Evolutionary conservation across 2,797 vertebrate species (phyloP).

Genomic region (Anas capensis): DNA sequence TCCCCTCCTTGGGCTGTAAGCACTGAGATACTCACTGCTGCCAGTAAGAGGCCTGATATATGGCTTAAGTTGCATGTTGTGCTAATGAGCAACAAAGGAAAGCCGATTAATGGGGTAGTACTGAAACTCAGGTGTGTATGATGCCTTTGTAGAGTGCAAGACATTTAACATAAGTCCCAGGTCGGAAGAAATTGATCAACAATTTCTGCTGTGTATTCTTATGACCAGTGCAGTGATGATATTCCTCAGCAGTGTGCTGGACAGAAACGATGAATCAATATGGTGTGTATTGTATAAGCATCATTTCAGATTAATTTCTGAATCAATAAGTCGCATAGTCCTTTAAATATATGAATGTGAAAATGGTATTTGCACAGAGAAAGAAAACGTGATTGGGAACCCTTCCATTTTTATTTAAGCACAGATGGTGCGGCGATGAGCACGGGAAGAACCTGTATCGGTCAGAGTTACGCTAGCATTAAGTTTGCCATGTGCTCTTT

Average conservation of each 20-base stretch:
- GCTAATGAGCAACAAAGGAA: background rate
- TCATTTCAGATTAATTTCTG: slow-evolving; percentile 13
- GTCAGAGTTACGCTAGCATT: background rate
- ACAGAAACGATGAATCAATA: background rate
- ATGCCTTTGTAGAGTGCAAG: background rate
- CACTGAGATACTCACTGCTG: background rate
- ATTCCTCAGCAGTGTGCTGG: background rate
- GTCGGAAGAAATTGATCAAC: background rate
- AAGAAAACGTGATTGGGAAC: background rate
- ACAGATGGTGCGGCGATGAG: background rate
- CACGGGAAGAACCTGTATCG: background rate
- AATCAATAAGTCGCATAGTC: background rate
- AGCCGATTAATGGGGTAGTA: background rate
- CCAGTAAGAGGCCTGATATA: background rate
- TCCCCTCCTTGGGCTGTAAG: background rate
- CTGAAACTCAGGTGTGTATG: background rate
- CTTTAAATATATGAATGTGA: background rate
- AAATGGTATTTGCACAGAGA: background rate
- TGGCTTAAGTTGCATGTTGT: background rate
- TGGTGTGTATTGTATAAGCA: background rate
- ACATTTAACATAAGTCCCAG: background rate
- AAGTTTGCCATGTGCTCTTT: background rate
- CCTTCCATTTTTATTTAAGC: slow-evolving; percentile 2
- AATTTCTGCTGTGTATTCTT: background rate
- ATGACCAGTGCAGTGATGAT: background rate